Evolutionary conservation across 2,888 invertebrate species (phyloP), one percentile per base, ranked within the genome.

Genomic region (Tetranychus truncatus): DNA sequence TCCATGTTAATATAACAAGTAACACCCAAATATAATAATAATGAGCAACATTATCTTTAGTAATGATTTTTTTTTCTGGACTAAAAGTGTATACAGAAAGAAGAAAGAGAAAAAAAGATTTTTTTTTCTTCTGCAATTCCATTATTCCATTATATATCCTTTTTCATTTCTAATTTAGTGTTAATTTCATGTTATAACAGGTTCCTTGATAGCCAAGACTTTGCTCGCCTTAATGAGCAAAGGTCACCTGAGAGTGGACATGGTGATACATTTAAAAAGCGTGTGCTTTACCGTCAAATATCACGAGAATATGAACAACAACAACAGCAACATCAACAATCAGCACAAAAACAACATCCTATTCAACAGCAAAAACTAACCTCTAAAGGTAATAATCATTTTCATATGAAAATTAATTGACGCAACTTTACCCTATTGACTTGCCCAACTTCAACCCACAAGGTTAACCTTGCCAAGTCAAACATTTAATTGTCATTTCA

Each of bases 291-390:
- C 24, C 45, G 55, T 46, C 72, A 75, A 24, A 55, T 75, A 66
- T 75, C 75, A 18, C 44, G 71, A 72, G 75, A 75, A 44, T 75
- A 71, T 55, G 44, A n/a, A n/a, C 71, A 75, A 75, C 72, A 75
- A 34, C 74, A 74, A 69, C 46, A 71, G 45, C 74, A 69, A 71
- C 55, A 66, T 18, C 72, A 75, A 66, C 44, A 72, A 66, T 15
- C 55, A 55, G 15, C 55, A 34, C 34, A 34, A 34, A 34, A 34
- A 34, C 34, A 34, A 34, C 34, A 34, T 34, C 34, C 34, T 34
- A 34, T 34, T 34, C 34, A 34, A 34, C 34, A 34, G 34, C 34
- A 34, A 34, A 34, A 34, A 34, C 5, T 34, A 34, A 34, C 34
- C 34, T 34, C 34, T 34, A 34, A 34, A 34, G 34, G 34, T 34